Conservation (phyloP, 2,888 invertebrate genomes). For the Eutolmus rufibarbis region DNA sequence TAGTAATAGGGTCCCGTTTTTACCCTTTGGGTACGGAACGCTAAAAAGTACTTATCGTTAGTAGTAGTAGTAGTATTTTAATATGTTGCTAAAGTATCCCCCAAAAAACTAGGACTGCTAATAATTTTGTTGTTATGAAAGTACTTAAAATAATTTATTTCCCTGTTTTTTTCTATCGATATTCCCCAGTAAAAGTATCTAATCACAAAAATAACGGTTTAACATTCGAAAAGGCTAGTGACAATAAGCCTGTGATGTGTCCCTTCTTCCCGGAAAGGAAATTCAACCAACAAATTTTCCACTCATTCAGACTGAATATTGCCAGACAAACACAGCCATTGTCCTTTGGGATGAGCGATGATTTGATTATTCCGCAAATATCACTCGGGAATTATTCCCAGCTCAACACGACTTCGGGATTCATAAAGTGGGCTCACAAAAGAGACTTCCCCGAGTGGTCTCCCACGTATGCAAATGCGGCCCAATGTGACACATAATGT, state of each 20-base stretch:
- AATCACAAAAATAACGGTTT: not conserved
- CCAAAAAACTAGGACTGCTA: too few species aligned
- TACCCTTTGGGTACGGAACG: too few species aligned
- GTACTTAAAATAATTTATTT: too few species aligned
- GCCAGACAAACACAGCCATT: not conserved
- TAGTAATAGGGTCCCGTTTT: too few species aligned
- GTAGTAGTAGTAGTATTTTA: too few species aligned
- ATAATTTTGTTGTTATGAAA: too few species aligned
- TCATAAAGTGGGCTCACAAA: constrained; percentile 1
- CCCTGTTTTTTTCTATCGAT: too few species aligned
- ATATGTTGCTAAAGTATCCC: too few species aligned
- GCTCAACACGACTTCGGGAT: not conserved
- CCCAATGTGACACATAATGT: constrained; percentile 23
- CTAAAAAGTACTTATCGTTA: too few species aligned
- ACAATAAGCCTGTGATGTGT: not conserved
- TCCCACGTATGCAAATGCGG: constrained; percentile 9
- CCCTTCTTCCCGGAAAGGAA: not conserved
- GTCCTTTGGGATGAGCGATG: constrained; percentile 21
- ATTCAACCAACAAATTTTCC: not conserved
- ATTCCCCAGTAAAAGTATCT: not conserved
- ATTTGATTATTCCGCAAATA: constrained; percentile 36
- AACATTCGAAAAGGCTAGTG: not conserved
- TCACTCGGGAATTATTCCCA: not conserved
- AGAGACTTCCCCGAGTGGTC: not conserved
- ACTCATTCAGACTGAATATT: not conserved